Percentiles rank a stretch among this genome's conserved stretches.
These are phyloP conservation scores for Caloenas nicobarica DNA, from an alignment of 2,113 vertebrate genomes.

Conservation along the genomic window DNA sequence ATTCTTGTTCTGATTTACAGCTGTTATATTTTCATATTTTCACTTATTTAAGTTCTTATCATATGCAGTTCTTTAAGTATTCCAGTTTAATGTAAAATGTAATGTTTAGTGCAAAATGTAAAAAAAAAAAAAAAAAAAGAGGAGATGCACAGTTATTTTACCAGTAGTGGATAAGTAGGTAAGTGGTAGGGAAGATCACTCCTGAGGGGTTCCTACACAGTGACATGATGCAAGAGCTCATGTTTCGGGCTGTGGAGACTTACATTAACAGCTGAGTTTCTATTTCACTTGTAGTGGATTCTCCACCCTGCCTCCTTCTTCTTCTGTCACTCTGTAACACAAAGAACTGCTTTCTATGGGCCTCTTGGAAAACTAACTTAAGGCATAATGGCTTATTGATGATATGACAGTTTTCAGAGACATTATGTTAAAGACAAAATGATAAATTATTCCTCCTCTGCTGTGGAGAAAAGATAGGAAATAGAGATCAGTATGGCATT, in stretches of 20 bases:
- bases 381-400: neutral
- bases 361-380: neutral
- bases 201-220: neutral
- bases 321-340: neutral
- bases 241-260: neutral
- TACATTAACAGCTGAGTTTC: neutral
- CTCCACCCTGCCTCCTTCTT: neutral
- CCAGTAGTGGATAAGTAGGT: neutral
- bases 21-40: neutral
- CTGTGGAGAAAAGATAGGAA: neutral
- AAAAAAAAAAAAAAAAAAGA: neutral
- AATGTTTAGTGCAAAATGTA: neutral
- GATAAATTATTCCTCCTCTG: neutral
- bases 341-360: neutral
- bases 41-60: neutral
- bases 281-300: neutral
- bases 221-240: neutral
- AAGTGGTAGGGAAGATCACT: neutral
- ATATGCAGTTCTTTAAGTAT: neutral
- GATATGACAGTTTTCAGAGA: neutral
- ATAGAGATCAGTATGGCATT: neutral
- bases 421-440: neutral
- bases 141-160: neutral
- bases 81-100: neutral
- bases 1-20: neutral